Base-by-base conservation (phyloP, 2,888 invertebrate genomes). In the Eilema griseolum region DNA sequence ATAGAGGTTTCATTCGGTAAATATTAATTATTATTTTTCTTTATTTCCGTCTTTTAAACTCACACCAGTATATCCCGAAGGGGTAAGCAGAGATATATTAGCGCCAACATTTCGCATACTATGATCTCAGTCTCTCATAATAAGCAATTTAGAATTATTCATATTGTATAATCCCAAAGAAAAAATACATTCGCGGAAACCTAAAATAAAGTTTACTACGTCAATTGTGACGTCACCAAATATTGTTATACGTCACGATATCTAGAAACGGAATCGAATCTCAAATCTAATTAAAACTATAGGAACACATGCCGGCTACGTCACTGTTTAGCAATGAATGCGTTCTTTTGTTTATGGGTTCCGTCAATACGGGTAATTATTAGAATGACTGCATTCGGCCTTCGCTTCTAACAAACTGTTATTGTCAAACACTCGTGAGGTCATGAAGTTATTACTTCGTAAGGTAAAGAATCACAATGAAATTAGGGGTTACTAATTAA, bases 331-430 rank as follows among this genome's bases (percentile, higher is more conserved):
- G 65, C 61, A 67, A 56, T 37, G 61, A 69, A 61, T 71, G 60
- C 67, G 72, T 75, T 76, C 28, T 73, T 75, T 78, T 75, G 73
- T 74, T 73, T 73, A 66, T 70, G 24, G 63, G 71, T 74, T 79
- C 62, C 65, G 66, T 64, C 52, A 71, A 70, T 69, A 71, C 56
- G 56, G 70, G 70, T 71, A 71, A 72, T 73, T 69, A 70, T 60
- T 71, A 71, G 52, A 69, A 63, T 62, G 56, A 26, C 63, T 72
- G 57, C 66, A 72, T 12, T 69, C 66, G 24, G 66, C 74, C 72
- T 73, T 73, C 74, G 61, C 24, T 64, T 65, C 11, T 66, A 71
- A 71, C 57, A 70, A 79, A 70, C 66, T 66, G 31, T 67, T 61
- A 23, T 64, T 69, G 72, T 69, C 69, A 71, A 73, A 56, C 37